phyloP scores from a whole-genome alignment of 1,140 invertebrate genomes.

The Trichogramma pretiosum region DNA sequence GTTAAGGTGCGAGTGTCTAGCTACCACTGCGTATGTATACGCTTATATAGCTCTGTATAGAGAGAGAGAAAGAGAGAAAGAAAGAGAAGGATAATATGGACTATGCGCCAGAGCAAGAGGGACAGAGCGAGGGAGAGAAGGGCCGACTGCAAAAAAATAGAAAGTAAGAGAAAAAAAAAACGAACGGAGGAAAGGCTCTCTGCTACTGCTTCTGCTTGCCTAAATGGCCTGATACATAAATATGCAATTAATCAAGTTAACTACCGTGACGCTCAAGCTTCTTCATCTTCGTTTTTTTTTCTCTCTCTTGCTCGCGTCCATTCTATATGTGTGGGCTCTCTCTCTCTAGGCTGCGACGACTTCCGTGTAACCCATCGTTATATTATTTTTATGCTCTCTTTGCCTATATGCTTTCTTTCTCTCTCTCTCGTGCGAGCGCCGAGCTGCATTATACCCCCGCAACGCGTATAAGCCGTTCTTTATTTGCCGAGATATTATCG shows the following conservation, averaged over 20 bases:
- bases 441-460: too few species aligned
- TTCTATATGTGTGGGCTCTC: slow-evolving; percentile 2
- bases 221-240: slow-evolving; percentile 40
- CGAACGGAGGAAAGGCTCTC: too few species aligned
- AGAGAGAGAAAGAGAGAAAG: slow-evolving; percentile 3
- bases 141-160: too few species aligned
- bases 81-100: slow-evolving; percentile 8
- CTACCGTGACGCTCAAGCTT: slow-evolving; percentile 20
- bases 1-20: slow-evolving; percentile 31
- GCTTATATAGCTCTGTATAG: slow-evolving; percentile 18
- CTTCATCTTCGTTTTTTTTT: slow-evolving; percentile 14
- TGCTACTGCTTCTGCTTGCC: slow-evolving; percentile 24
- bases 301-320: slow-evolving; percentile 8
- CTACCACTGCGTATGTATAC: too few species aligned
- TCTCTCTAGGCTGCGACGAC: too few species aligned
- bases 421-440: too few species aligned
- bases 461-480: too few species aligned
- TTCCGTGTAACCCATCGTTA: too few species aligned
- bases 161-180: slow-evolving; percentile 25
- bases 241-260: slow-evolving; percentile 40
- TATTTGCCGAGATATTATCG: too few species aligned
- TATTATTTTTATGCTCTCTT: not conserved
- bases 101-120: slow-evolving; percentile 12
- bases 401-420: too few species aligned
- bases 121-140: slow-evolving; percentile 11